Conservation (phyloP, 2,888 invertebrate genomes). For the Eupithecia centaureata region DNA sequence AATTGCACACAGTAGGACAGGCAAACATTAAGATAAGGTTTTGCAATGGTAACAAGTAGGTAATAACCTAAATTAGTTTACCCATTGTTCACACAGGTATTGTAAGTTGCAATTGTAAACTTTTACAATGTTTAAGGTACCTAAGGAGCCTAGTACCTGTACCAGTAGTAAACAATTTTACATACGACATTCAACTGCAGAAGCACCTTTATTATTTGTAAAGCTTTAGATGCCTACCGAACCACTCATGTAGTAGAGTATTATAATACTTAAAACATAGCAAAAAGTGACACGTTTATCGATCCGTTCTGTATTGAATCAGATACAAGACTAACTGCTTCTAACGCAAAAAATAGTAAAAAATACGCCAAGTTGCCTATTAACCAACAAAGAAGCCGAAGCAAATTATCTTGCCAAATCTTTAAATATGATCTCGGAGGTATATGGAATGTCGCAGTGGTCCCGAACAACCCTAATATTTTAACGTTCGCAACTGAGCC, state of each 20-base stretch:
- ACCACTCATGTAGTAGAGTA: not conserved
- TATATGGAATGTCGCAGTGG: slow-evolving; percentile 56
- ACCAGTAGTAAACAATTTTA: slow-evolving; percentile 4
- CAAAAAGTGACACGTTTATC: not conserved
- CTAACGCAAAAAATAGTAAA: slow-evolving; percentile 29
- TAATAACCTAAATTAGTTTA: slow-evolving; percentile 6
- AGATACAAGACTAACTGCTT: slow-evolving; percentile 13
- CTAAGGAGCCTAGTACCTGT: not conserved
- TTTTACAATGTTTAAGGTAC: slow-evolving; percentile 16
- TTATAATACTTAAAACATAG: not conserved
- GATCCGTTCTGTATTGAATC: not conserved
- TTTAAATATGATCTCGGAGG: slow-evolving; percentile 60
- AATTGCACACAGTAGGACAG: slow-evolving; percentile 23
- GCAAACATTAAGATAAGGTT: slow-evolving; percentile 16
- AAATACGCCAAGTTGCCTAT: slow-evolving; percentile 34
- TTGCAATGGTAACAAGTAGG: slow-evolving; percentile 13
- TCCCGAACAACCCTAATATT: slow-evolving; percentile 78
- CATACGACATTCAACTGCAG: slow-evolving; percentile 23
- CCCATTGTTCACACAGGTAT: slow-evolving; percentile 14
- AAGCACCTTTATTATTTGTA: slow-evolving; percentile 16
- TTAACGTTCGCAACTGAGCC: slow-evolving; percentile 63
- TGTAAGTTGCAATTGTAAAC: slow-evolving; percentile 17
- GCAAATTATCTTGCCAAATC: slow-evolving; percentile 70
- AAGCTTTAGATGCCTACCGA: not conserved
- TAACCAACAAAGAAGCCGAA: slow-evolving; percentile 55